phyloP scores from a whole-genome alignment of 2,888 invertebrate species.

The Trachelus tabidus region DNA sequence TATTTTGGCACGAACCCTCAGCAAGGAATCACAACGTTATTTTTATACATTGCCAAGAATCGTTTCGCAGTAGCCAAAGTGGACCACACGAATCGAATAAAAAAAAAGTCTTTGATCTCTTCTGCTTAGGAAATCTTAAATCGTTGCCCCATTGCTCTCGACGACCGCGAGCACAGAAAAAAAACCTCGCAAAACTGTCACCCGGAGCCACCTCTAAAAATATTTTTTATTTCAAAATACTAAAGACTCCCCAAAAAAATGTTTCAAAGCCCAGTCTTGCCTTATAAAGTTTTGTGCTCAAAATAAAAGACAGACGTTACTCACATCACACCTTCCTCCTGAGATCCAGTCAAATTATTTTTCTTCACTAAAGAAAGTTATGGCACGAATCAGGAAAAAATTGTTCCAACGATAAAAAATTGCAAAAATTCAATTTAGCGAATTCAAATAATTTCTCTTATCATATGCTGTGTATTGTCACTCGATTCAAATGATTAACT shows the following conservation, averaged over 20 bases:
- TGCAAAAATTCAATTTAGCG: background rate
- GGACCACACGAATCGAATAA: background rate
- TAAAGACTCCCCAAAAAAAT: background rate
- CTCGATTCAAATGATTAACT: constrained; percentile 15
- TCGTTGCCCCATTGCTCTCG: background rate
- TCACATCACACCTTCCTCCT: background rate
- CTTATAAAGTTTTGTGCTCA: background rate
- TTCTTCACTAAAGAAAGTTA: background rate
- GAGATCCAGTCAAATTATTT: background rate
- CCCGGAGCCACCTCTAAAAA: background rate
- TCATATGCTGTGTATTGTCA: background rate
- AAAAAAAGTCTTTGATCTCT: background rate
- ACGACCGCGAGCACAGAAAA: background rate
- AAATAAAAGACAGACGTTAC: background rate
- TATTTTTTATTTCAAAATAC: background rate
- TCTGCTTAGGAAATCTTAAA: background rate
- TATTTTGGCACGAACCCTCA: background rate
- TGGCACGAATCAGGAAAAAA: background rate
- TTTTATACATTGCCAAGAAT: background rate
- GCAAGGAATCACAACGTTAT: background rate
- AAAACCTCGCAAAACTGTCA: background rate
- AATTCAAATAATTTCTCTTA: rapidly evolving
- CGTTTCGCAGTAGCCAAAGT: background rate
- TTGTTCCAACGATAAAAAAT: background rate
- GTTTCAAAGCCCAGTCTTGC: background rate